These are phyloP conservation scores for Drosophila ambigua DNA, from an alignment of 1,140 invertebrate species.

Conservation along the genomic window DNA sequence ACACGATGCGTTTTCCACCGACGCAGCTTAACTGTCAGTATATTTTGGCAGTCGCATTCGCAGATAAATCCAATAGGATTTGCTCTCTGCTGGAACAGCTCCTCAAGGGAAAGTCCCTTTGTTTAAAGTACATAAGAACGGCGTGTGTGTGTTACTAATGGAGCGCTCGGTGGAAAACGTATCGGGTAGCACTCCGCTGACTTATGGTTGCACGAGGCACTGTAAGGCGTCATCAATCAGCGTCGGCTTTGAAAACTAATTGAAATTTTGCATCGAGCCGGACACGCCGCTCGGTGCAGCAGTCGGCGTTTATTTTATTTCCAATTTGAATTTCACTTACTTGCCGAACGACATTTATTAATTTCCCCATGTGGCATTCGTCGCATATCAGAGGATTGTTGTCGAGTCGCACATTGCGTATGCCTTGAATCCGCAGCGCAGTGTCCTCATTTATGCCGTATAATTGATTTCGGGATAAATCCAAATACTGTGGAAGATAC, in stretches of 20 bases:
- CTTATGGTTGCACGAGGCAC: no score
- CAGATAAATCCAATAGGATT: constrained; percentile 9
- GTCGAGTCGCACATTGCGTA: constrained; percentile 85
- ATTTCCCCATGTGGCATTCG: constrained; percentile 86
- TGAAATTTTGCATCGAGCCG: constrained; percentile 40
- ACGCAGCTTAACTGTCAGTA: no score
- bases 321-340: constrained; percentile 65
- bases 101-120: no score
- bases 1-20: no score
- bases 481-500: constrained; percentile 82
- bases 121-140: no score
- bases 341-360: constrained; percentile 81
- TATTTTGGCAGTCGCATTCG: no score
- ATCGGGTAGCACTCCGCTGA: no score
- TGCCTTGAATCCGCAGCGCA: constrained; percentile 84
- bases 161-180: no score
- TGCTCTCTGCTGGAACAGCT: neutral
- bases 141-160: no score
- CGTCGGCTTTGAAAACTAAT: constrained; percentile 50
- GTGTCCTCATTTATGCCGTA: constrained; percentile 85
- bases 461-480: constrained; percentile 87
- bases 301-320: constrained; percentile 17
- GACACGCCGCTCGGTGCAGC: neutral
- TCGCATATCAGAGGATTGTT: constrained; percentile 88
- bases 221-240: constrained; percentile 48